phyloP scores from a whole-genome alignment of 2,888 invertebrate genomes.

The Cepaea hortensis region DNA sequence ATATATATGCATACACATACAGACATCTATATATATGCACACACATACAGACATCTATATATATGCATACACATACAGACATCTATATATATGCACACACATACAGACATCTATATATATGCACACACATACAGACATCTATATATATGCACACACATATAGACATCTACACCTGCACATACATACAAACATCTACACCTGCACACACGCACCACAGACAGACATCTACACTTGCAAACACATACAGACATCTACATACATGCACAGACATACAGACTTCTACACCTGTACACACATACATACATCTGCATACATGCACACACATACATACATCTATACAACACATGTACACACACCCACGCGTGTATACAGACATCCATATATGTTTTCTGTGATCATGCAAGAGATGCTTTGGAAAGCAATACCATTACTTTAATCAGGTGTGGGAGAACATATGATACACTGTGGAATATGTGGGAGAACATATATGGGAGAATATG shows the following conservation, averaged over 20 bases:
- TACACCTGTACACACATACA: not conserved
- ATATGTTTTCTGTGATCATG: not conserved
- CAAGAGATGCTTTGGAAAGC: too few relatives aligned
- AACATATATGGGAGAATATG: not conserved
- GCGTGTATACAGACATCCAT: not conserved
- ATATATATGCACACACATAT: not conserved
- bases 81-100: too few relatives aligned
- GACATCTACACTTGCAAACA: not conserved
- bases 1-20: too few relatives aligned
- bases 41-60: too few relatives aligned
- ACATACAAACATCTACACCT: not conserved
- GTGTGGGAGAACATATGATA: too few relatives aligned
- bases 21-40: too few relatives aligned
- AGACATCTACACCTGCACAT: too few relatives aligned
- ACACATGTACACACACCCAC: not conserved
- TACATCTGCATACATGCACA: not conserved
- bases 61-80: too few relatives aligned
- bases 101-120: too few relatives aligned
- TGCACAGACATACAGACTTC: not conserved
- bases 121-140: not conserved
- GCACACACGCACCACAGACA: not conserved
- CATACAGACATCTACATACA: not conserved
- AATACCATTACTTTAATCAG: too few relatives aligned
- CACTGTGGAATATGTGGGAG: too few relatives aligned
- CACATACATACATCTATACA: not conserved